These are phyloP conservation scores for Pseudoips prasinana DNA, from an alignment of 2,888 invertebrate genomes.

Conservation along the genomic window DNA sequence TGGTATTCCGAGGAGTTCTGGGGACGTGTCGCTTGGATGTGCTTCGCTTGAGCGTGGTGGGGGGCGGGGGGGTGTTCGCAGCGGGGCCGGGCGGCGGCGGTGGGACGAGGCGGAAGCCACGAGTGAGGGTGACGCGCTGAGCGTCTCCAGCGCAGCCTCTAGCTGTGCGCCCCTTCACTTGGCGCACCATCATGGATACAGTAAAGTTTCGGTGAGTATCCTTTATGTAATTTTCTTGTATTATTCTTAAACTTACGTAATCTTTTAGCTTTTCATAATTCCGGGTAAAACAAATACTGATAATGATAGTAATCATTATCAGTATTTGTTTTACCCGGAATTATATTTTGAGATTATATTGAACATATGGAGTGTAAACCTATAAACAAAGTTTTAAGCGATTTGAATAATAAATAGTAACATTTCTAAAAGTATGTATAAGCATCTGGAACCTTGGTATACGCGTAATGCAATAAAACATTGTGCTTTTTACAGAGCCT, in stretches of 20 bases:
- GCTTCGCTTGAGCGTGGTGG: conserved; percentile 79
- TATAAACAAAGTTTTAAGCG: no score
- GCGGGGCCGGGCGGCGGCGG: conserved; percentile 76
- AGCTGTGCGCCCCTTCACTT: conserved; percentile 72
- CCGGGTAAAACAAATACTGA: no score
- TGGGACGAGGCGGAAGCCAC: conserved; percentile 74
- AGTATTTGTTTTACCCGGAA: no score
- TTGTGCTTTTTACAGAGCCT: no score
- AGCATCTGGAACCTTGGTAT: no score
- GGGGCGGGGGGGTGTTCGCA: conserved; percentile 73
- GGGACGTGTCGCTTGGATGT: conserved; percentile 62
- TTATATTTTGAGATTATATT: no score
- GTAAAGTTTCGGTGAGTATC: conserved; percentile 73
- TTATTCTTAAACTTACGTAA: neutral
- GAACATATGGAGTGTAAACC: no score
- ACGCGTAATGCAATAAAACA: no score
- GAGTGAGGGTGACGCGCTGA: conserved; percentile 73
- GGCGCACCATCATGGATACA: conserved; percentile 70
- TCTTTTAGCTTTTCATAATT: no score
- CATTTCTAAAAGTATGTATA: no score
- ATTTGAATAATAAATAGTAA: no score
- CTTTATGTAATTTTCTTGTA: neutral
- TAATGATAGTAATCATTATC: no score
- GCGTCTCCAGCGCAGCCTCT: conserved; percentile 73
- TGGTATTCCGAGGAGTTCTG: conserved; percentile 65